Evolutionary conservation across 1,140 invertebrate genomes (phyloP).

Genomic region (Formica exsecta): DNA sequence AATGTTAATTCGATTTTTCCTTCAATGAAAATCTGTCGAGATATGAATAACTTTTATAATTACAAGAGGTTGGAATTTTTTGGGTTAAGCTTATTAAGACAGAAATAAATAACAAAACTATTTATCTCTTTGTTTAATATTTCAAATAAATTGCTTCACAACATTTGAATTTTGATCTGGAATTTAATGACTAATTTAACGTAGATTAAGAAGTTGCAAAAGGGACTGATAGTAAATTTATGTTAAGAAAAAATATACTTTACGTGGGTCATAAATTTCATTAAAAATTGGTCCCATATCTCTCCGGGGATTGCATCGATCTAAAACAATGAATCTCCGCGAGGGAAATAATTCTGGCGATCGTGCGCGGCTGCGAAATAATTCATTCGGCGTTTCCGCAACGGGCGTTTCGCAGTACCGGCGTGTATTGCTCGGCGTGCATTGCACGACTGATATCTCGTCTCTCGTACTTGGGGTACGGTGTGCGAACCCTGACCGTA

Average conservation of each 20-base stretch:
- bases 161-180: background rate
- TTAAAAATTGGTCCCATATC: background rate
- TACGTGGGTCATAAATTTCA: background rate
- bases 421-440: slow-evolving; percentile 32
- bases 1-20: background rate
- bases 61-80: background rate
- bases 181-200: background rate
- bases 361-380: slow-evolving; percentile 65
- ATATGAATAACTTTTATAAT: background rate
- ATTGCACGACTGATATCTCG: slow-evolving; percentile 67
- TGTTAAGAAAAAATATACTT: background rate
- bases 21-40: background rate
- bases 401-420: slow-evolving; percentile 24
- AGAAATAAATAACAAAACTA: background rate
- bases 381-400: slow-evolving; percentile 70
- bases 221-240: background rate
- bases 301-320: slow-evolving; percentile 2
- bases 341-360: slow-evolving; percentile 59
- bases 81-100: background rate
- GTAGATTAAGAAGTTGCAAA: background rate
- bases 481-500: slow-evolving; percentile 61
- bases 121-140: background rate
- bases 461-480: slow-evolving; percentile 45
- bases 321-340: slow-evolving; percentile 40
- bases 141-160: background rate